Base-by-base conservation (phyloP, 1,140 invertebrate species). In the Drosophila jambulina region DNA sequence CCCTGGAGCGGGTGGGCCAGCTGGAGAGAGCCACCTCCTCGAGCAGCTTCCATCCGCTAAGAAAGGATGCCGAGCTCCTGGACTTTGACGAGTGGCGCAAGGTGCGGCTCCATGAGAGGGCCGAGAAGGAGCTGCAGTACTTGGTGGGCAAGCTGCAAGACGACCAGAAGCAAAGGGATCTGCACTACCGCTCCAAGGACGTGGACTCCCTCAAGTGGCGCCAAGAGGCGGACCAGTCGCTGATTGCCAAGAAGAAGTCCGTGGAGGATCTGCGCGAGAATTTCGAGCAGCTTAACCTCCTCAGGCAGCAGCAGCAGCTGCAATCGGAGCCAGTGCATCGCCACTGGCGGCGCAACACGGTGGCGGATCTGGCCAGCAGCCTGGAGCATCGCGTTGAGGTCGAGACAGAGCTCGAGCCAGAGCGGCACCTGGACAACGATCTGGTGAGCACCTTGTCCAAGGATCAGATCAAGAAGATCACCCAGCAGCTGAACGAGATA, bases 11-110 rank as follows among this genome's bases (percentile, higher is more conserved):
- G 87, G 95, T 98, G 49, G 96, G 95, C 1, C 95, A 97, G 72
- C 93, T 99, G 36, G 97, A 98, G 93, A 95, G 95, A 77, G 95
- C 95, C 12, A 96, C 96, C 4, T 96, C 95, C 1, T 94, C 93
- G 4, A 94, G 93, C 64, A 96, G 97, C 80, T 93, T 97, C 38
- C 94, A 95, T 56, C 95, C 96, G 4, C 94, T 96, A 80, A 93
- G 95, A 82, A 95, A 94, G 91, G 95, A 95, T 80, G 96, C 97
- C 90, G 96, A 97, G 82, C 95, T 97, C 27, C 96, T 97, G 77
- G 97, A 98, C 93, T 98, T 96, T 91, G 97, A 98, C 82, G 94
- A 96, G 45, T 98, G 97, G 97, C 97, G 96, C 91, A 95, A 95
- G 91, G 94, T 97, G 23, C 93, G 97, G 64, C 94, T 95, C n/a